Evolutionary conservation across 1,140 invertebrate genomes (phyloP), one percentile per base, ranked within the genome.

Genomic region (Ips nitidus): DNA sequence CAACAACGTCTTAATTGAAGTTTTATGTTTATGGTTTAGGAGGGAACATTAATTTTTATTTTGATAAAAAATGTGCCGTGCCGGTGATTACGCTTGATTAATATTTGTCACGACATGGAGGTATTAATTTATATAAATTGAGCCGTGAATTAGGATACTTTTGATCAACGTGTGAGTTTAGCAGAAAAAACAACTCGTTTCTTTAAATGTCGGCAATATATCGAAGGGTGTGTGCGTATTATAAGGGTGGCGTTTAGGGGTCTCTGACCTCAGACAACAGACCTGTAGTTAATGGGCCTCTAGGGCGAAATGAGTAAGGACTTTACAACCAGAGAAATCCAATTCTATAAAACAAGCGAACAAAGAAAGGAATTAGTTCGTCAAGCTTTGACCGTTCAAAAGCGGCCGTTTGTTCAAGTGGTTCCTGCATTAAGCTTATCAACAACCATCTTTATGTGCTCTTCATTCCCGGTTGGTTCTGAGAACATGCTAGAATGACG

Each of bases 251-350:
- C 36, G 42, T 36, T 63, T n/a, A 6, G 63, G 55, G 64, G 64
- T 66, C 55, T 59, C 38, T 69, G 66, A 69, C 66, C 66, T 69
- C 43, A 38, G 66, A 69, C 66, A 69, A 69, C 58, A 52, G 36
- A 61, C 47, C 52, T 62, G 58, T 55, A 39, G 66, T 61, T 69
- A 69, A 69, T 61, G 59, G 42, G 42, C 55, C 65, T 52, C 56
- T 38, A 43, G 55, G 40, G 52, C 43, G 37, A 37, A 22, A 55
- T 55, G n/a, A 36, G n/a, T 22, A 37, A 38, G 8, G n/a, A n/a
- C 52, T 55, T 22, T 37, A 47, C n/a, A 47, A 47, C 4, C n/a
- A n/a, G 4, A 47, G 4, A 47, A 47, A 47, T 5, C 45, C 45
- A 47, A n/a, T 47, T 47, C n/a, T 47, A 47, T 5, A 5, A n/a